Percentiles rank a stretch among this genome's conserved stretches.
Conservation (phyloP, 2,888 invertebrate genomes). For the Mystacides longicornis region DNA sequence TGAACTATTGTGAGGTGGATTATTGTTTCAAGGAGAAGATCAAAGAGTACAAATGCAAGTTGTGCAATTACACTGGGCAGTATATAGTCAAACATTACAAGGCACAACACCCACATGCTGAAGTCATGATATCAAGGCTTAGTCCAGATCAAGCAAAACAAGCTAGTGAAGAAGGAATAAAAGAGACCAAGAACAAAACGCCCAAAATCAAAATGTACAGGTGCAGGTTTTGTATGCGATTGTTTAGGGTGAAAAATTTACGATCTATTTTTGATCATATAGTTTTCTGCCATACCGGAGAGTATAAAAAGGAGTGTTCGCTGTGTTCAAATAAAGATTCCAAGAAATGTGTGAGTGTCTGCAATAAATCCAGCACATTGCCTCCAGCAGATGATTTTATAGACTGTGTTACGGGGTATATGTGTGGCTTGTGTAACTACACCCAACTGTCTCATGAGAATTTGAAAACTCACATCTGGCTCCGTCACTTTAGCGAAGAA, state of each 20-base stretch:
- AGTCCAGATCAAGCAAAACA: slow-evolving; percentile 43
- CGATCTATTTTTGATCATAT: slow-evolving; percentile 62
- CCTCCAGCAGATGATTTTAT: slow-evolving; percentile 40
- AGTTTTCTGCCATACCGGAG: slow-evolving; percentile 66
- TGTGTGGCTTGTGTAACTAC: slow-evolving; percentile 67
- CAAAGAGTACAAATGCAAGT: slow-evolving; percentile 47
- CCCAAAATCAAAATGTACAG: slow-evolving; percentile 27
- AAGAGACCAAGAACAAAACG: not conserved
- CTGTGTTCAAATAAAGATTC: slow-evolving; percentile 39
- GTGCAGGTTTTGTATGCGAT: slow-evolving; percentile 33
- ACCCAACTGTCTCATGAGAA: slow-evolving; percentile 57
- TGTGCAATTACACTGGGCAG: slow-evolving; percentile 52
- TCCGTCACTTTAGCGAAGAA: slow-evolving; percentile 46
- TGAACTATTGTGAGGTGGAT: slow-evolving; percentile 32
- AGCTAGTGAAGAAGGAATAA: slow-evolving; percentile 47
- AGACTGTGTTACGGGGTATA: slow-evolving; percentile 48
- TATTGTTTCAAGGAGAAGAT: slow-evolving; percentile 41
- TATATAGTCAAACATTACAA: slow-evolving; percentile 62
- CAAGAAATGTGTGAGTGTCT: slow-evolving; percentile 7
- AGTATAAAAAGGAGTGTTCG: slow-evolving; percentile 60
- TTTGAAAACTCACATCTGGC: slow-evolving; percentile 55
- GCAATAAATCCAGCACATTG: slow-evolving; percentile 28
- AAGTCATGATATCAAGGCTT: slow-evolving; percentile 57
- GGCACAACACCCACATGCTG: slow-evolving; percentile 54
- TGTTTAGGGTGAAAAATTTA: slow-evolving; percentile 10